These are phyloP conservation scores for Pangasianodon hypophthalmus DNA, from an alignment of 2,113 vertebrate genomes.

Conservation along the genomic window DNA sequence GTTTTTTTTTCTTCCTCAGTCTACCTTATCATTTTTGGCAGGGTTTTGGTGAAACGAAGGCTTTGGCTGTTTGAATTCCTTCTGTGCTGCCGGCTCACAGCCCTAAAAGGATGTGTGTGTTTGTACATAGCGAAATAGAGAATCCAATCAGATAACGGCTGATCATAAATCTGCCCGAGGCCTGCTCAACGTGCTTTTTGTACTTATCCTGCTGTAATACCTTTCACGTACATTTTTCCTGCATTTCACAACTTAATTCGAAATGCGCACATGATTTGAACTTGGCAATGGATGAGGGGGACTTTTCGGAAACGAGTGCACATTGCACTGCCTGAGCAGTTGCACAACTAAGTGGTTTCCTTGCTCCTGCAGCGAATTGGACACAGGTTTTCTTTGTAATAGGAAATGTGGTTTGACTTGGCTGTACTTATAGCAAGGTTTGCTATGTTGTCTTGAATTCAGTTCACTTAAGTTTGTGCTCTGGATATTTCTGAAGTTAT, in stretches of 20 bases:
- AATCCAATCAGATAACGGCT: constrained; percentile 55
- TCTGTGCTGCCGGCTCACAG: constrained; percentile 68
- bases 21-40: constrained; percentile 68
- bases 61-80: constrained; percentile 82
- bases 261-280: constrained; percentile 45
- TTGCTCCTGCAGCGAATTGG: constrained; percentile 30
- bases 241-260: constrained; percentile 35
- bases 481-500: not conserved
- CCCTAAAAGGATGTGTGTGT: constrained; percentile 54
- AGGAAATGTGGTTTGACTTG: constrained; percentile 51
- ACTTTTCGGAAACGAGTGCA: constrained; percentile 32
- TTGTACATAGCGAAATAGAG: constrained; percentile 42
- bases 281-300: constrained; percentile 44
- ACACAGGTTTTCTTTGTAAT: constrained; percentile 49
- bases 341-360: constrained; percentile 36
- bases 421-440: not conserved
- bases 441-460: not conserved
- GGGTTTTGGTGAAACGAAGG: constrained; percentile 71
- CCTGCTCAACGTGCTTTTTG: constrained; percentile 45
- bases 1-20: not conserved
- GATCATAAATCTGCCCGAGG: constrained; percentile 51
- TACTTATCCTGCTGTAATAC: constrained; percentile 8
- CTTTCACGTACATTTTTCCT: constrained; percentile 15
- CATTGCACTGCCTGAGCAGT: constrained; percentile 47
- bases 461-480: not conserved